These are phyloP conservation scores for Pedetes capensis DNA, from an alignment of 2,113 vertebrate genomes.

Conservation along the genomic window DNA sequence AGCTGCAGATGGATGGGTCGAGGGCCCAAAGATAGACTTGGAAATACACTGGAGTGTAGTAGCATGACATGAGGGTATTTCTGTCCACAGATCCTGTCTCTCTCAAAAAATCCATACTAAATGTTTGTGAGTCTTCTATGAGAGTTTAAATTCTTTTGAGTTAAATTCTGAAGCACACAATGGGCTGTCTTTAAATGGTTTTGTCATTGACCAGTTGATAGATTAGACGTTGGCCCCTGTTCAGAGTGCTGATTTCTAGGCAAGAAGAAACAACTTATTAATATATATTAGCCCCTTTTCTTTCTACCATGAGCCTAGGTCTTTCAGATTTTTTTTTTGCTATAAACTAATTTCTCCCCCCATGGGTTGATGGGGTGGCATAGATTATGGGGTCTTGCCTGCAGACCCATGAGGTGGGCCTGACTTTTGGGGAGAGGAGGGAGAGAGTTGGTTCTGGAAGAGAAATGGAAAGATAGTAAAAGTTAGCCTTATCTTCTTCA, in stretches of 20 bases:
- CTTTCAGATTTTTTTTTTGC: background rate
- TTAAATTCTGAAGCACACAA: background rate
- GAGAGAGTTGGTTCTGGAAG: background rate
- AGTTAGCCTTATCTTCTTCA: background rate
- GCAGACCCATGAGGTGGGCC: background rate
- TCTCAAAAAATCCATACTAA: background rate
- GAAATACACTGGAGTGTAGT: background rate
- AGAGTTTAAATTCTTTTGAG: background rate
- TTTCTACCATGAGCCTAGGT: background rate
- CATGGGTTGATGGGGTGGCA: background rate
- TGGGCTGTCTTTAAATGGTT: background rate
- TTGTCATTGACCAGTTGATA: background rate
- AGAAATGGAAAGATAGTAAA: background rate
- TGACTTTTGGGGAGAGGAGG: background rate
- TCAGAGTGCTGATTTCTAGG: background rate
- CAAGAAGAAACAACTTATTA: background rate
- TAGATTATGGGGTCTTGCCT: background rate
- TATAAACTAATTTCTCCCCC: background rate
- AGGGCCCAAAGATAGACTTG: background rate
- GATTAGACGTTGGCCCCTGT: background rate
- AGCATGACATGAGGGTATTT: background rate
- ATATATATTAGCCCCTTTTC: background rate
- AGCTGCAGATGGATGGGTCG: background rate
- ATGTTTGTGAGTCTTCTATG: background rate
- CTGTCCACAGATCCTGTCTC: background rate